phyloP scores from a whole-genome alignment of 1,140 invertebrate genomes.

The Sinella curviseta region DNA sequence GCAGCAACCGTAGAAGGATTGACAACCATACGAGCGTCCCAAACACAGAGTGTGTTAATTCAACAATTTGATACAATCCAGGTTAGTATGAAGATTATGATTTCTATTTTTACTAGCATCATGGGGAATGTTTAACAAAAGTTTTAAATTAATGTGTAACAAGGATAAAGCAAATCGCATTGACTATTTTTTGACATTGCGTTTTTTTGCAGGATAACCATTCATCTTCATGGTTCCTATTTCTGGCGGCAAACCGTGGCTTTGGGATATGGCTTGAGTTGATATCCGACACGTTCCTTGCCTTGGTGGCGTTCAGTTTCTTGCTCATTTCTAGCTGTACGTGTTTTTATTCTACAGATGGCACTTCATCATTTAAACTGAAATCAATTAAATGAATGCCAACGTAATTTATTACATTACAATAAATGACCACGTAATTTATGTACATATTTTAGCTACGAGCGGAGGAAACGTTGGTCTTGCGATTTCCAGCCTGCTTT shows the following conservation, averaged over 20 bases:
- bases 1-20: constrained; percentile 61
- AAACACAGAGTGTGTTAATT: constrained; percentile 57
- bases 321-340: constrained; percentile 49
- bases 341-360: no score
- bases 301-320: constrained; percentile 56
- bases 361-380: no score
- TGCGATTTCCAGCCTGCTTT: constrained; percentile 75
- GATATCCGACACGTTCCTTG: constrained; percentile 59
- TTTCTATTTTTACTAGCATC: neutral
- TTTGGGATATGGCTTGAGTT: constrained; percentile 60
- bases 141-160: neutral
- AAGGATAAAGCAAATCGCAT: neutral
- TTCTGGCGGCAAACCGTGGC: constrained; percentile 59
- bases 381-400: no score
- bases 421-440: no score
- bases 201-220: constrained; percentile 55
- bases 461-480: constrained; percentile 64
- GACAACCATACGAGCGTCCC: constrained; percentile 59
- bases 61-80: constrained; percentile 53
- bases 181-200: neutral
- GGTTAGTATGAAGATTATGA: no score
- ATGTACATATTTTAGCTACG: constrained; percentile 55
- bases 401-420: neutral
- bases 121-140: no score
- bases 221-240: constrained; percentile 57